Conservation (phyloP, 2,888 invertebrate genomes). For the Lasioglossum calceatum region DNA sequence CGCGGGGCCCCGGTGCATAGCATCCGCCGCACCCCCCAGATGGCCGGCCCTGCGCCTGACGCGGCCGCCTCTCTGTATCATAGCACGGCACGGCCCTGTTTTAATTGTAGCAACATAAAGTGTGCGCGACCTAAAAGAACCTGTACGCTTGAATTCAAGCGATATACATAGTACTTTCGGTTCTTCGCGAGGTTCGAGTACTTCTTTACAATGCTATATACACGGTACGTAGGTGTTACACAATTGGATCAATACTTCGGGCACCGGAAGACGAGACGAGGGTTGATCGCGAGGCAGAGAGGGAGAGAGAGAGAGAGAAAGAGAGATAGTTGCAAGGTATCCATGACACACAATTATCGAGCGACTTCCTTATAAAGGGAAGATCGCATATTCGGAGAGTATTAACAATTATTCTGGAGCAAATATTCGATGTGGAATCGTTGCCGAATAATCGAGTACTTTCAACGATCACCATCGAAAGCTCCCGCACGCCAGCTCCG, state of each 20-base stretch:
- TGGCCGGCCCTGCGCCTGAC: too few species aligned
- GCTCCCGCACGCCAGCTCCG: too few species aligned
- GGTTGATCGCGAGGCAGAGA: background rate
- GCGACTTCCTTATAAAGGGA: conserved; percentile 39
- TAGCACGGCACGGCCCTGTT: background rate
- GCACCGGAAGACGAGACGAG: conserved; percentile 40
- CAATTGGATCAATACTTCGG: conserved; percentile 59
- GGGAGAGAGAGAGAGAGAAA: background rate
- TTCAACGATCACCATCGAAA: background rate
- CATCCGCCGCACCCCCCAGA: too few species aligned
- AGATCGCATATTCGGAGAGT: background rate
- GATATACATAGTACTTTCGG: background rate
- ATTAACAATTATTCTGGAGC: background rate
- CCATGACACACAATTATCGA: conserved; percentile 55
- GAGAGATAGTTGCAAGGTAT: conserved; percentile 45
- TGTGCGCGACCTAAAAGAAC: background rate
- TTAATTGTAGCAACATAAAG: background rate
- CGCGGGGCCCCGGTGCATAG: too few species aligned
- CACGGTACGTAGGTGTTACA: conserved; percentile 55
- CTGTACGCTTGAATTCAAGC: background rate
- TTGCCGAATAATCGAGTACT: background rate
- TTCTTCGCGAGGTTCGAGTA: conserved; percentile 30
- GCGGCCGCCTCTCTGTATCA: too few species aligned
- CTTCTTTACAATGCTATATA: conserved; percentile 45
- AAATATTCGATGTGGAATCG: background rate